phyloP scores from a whole-genome alignment of 2,797 vertebrate species.

The Poecilia velifera region DNA sequence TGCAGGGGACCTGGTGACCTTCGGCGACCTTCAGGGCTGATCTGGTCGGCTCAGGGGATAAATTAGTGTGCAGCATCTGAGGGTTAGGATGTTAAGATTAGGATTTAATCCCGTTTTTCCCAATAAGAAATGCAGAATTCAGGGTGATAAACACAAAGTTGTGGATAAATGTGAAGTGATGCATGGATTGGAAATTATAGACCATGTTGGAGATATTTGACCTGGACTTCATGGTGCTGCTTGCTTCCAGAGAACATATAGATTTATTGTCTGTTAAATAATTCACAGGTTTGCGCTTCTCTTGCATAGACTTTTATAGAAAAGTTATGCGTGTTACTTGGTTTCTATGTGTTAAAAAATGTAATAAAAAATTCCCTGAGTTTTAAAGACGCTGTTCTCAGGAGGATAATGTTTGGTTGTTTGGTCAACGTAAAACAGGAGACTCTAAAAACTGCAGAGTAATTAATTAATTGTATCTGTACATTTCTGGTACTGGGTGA shows the following conservation, averaged over 20 bases:
- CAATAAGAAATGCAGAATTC: background rate
- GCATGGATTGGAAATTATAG: background rate
- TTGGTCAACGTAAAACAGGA: background rate
- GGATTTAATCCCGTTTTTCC: background rate
- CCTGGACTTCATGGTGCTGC: background rate
- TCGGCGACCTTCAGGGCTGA: constrained; percentile 18
- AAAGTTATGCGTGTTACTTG: background rate
- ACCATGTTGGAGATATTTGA: background rate
- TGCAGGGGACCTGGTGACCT: constrained; percentile 14
- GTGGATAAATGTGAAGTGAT: background rate
- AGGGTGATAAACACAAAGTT: background rate
- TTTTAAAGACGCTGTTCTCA: background rate
- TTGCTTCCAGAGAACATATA: background rate
- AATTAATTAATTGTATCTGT: background rate
- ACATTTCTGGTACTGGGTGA: background rate
- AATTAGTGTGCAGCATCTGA: constrained; percentile 20
- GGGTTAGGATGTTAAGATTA: background rate
- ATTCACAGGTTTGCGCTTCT: background rate
- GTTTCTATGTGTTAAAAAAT: background rate
- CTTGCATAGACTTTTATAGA: background rate
- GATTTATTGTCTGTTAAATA: background rate
- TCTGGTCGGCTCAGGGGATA: constrained; percentile 4
- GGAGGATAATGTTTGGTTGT: background rate
- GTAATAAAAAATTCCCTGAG: background rate
- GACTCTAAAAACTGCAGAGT: background rate